Evolutionary conservation across 1,140 invertebrate species (phyloP).

Genomic region (Drosophila ficusphila): DNA sequence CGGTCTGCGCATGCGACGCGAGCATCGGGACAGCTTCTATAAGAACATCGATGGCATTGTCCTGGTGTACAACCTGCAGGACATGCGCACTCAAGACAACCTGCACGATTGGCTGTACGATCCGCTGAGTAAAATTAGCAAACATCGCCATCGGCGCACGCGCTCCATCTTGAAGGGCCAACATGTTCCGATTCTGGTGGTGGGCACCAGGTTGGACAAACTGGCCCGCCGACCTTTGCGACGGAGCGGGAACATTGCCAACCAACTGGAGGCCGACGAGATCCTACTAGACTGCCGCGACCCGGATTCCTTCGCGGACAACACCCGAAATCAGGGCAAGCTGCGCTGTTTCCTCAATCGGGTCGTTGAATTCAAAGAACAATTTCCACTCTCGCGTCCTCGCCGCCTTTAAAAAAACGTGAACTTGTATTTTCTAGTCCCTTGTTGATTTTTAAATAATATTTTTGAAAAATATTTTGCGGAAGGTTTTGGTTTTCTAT

Average conservation of each 20-base stretch:
- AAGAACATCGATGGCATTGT: slow-evolving; percentile 60
- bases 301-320: slow-evolving; percentile 12
- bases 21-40: slow-evolving; percentile 32
- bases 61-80: slow-evolving; percentile 48
- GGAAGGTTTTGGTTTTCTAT: no score
- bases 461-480: neutral
- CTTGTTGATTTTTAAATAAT: slow-evolving; percentile 19
- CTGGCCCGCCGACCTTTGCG: slow-evolving; percentile 16
- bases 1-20: slow-evolving; percentile 15
- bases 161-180: slow-evolving; percentile 26
- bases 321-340: slow-evolving; percentile 46
- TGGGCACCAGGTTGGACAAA: slow-evolving; percentile 57
- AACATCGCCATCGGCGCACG: slow-evolving; percentile 29
- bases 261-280: slow-evolving; percentile 51
- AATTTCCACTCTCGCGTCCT: slow-evolving; percentile 12
- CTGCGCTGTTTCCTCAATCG: slow-evolving; percentile 42
- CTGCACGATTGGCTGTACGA: slow-evolving; percentile 62
- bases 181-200: slow-evolving; percentile 59
- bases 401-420: slow-evolving; percentile 7
- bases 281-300: slow-evolving; percentile 55
- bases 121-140: slow-evolving; percentile 43
- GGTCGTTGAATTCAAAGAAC: slow-evolving; percentile 56
- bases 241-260: slow-evolving; percentile 35
- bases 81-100: slow-evolving; percentile 51
- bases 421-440: slow-evolving; percentile 4